Conservation (phyloP, 2,113 vertebrate species). For the Pteronura brasiliensis region DNA sequence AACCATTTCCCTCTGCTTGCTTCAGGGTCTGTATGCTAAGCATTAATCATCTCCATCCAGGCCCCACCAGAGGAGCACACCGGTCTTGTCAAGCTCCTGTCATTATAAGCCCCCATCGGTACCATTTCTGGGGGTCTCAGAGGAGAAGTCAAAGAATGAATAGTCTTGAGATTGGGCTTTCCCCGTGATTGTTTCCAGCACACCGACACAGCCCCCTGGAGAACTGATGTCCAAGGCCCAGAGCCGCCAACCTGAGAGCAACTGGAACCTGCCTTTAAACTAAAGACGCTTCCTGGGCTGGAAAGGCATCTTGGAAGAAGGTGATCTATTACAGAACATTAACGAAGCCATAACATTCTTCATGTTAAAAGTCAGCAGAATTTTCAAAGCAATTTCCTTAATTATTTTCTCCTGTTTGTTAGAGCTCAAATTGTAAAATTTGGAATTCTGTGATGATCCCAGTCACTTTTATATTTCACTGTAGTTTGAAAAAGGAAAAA, state of each 20-base stretch:
- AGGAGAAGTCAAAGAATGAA: background rate
- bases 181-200: background rate
- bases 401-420: slow-evolving; percentile 39
- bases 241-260: background rate
- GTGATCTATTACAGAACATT: background rate
- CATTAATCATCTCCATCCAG: background rate
- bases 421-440: background rate
- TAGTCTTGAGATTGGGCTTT: background rate
- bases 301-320: background rate
- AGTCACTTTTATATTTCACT: background rate
- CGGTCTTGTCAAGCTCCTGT: background rate
- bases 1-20: fast-evolving
- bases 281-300: background rate
- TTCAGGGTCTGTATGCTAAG: fast-evolving
- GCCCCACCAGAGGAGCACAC: fast-evolving
- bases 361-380: background rate
- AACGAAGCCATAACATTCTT: background rate
- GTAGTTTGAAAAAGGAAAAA: background rate
- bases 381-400: slow-evolving; percentile 18
- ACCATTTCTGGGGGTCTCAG: background rate
- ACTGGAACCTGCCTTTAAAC: background rate
- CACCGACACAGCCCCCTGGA: background rate
- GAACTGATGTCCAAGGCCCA: background rate
- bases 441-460: background rate
- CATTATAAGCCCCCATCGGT: background rate